phyloP scores from a whole-genome alignment of 2,797 vertebrate species.

The Coilia nasus region DNA sequence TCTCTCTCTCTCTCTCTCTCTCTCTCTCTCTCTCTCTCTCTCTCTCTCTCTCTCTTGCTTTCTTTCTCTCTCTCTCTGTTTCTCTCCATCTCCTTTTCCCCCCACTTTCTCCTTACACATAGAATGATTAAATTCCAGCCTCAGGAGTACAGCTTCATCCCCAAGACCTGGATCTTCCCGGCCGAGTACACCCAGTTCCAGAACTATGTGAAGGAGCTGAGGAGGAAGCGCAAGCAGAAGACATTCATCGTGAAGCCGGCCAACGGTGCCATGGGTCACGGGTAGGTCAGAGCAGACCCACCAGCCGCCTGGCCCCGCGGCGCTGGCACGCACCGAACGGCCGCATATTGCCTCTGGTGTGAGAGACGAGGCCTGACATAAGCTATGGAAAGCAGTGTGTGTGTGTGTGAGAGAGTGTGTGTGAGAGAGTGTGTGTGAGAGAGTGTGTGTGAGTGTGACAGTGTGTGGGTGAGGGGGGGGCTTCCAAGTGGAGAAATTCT shows the following conservation, averaged over 20 bases:
- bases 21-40: background rate
- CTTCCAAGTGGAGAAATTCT: constrained; percentile 61
- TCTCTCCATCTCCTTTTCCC: constrained; percentile 20
- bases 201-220: constrained; percentile 95
- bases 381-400: constrained; percentile 48
- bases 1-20: background rate
- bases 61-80: background rate
- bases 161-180: constrained; percentile 98
- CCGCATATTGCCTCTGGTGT: constrained; percentile 29
- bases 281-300: constrained; percentile 78
- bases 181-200: constrained; percentile 97
- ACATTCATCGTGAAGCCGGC: constrained; percentile 98
- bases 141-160: constrained; percentile 95
- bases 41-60: background rate
- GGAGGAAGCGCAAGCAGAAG: constrained; percentile 94
- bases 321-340: background rate
- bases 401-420: background rate
- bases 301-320: constrained; percentile 10
- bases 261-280: constrained; percentile 98
- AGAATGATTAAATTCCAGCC: constrained; percentile 97
- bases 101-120: constrained; percentile 25
- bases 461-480: constrained; percentile 23
- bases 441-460: background rate
- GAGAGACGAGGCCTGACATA: constrained; percentile 58
- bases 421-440: background rate